phyloP scores from a whole-genome alignment of 1,140 invertebrate species.

The Saxidomus purpurata region DNA sequence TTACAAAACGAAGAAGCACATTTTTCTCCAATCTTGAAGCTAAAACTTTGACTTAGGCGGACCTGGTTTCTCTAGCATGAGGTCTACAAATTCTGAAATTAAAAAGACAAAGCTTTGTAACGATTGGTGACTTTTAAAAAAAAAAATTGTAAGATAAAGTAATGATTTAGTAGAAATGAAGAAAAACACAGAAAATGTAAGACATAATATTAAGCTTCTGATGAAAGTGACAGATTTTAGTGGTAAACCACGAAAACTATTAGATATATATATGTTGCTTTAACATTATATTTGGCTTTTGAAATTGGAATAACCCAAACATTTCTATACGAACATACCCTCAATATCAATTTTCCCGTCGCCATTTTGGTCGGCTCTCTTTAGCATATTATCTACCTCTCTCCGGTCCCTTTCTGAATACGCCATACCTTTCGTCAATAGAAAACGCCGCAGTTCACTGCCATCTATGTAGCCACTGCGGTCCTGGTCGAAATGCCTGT shows the following conservation, averaged over 20 bases:
- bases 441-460: not conserved
- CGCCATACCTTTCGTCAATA: not conserved
- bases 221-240: no score
- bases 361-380: not conserved
- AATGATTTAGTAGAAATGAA: no score
- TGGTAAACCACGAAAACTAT: no score
- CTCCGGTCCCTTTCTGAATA: not conserved
- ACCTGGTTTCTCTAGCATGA: constrained; percentile 1
- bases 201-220: no score
- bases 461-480: not conserved
- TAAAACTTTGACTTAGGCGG: not conserved
- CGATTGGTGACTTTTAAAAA: no score
- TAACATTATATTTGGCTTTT: no score
- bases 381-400: not conserved
- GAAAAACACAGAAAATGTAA: no score
- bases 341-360: constrained; percentile 15
- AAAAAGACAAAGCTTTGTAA: not conserved
- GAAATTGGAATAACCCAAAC: no score
- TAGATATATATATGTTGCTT: no score
- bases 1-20: no score
- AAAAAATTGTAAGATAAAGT: no score
- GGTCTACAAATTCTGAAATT: not conserved
- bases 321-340: not conserved
- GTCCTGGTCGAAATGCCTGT: constrained; percentile 25
- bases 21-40: no score